Percentiles rank a stretch among this genome's conserved stretches.
Conservation (phyloP, 2,797 vertebrate genomes). For the Cyclura pinguis region DNA sequence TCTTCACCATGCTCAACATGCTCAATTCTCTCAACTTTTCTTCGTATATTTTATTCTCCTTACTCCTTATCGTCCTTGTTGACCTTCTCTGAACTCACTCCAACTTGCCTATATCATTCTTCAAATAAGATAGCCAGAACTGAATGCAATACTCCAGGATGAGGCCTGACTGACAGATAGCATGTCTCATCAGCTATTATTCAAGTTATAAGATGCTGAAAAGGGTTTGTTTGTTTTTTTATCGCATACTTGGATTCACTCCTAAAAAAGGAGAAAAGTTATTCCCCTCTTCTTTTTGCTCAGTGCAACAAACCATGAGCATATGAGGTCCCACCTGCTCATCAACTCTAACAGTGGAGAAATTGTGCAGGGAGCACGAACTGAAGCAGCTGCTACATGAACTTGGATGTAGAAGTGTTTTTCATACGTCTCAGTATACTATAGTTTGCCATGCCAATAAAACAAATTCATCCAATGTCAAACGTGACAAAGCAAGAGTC, state of each 20-base stretch:
- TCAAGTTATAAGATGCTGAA: background rate
- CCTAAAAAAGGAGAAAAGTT: background rate
- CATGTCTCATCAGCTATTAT: background rate
- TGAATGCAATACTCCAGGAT: too few relatives aligned
- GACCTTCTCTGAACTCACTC: too few relatives aligned
- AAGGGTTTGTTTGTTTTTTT: background rate
- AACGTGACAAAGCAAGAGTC: background rate
- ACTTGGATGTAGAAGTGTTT: background rate
- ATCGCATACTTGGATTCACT: too few relatives aligned
- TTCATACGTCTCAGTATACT: background rate
- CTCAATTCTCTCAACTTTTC: too few relatives aligned
- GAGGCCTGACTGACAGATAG: too few relatives aligned
- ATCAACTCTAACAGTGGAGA: background rate
- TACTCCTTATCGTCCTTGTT: too few relatives aligned
- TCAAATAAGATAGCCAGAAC: too few relatives aligned
- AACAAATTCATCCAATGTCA: conserved; percentile 2
- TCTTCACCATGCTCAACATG: too few relatives aligned
- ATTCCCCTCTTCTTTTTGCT: background rate
- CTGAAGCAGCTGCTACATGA: background rate
- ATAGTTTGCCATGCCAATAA: background rate
- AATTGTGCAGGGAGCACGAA: background rate
- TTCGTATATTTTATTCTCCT: too few relatives aligned
- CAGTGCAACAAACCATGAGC: background rate
- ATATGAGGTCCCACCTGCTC: background rate
- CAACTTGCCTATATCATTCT: too few relatives aligned